These are phyloP conservation scores for Drosophila mojavensis DNA, from an alignment of 1,140 invertebrate species.

Conservation along the genomic window DNA sequence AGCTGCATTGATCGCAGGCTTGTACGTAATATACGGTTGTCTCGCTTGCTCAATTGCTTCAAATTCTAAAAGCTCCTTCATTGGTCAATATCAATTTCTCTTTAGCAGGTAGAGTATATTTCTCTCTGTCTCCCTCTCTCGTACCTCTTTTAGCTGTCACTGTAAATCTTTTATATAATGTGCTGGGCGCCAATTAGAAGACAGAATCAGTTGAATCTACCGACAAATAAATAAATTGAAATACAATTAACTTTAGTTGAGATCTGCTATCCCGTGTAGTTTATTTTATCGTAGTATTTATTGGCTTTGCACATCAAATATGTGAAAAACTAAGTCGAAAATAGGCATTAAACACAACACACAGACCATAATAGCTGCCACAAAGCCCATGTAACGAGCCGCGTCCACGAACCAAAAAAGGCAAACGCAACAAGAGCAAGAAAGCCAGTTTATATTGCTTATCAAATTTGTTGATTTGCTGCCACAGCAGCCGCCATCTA, in stretches of 20 bases:
- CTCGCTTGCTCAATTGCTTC: background rate
- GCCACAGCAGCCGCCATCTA: constrained; percentile 62
- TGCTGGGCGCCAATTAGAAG: too few relatives aligned
- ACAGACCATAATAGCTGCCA: constrained; percentile 26
- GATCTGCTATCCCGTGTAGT: constrained; percentile 6
- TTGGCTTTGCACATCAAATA: constrained; percentile 15
- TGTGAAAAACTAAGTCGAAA: constrained; percentile 19
- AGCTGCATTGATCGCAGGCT: background rate
- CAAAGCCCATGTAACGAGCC: constrained; percentile 73
- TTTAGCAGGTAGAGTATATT: background rate
- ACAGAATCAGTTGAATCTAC: too few relatives aligned
- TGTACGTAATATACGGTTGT: background rate
- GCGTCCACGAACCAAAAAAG: constrained; percentile 6
- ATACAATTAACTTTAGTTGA: constrained; percentile 11
- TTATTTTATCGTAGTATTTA: constrained; percentile 22
- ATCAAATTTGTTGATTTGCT: constrained; percentile 82
- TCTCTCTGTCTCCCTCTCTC: too few relatives aligned
- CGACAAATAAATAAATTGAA: constrained; percentile 5
- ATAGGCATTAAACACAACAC: constrained; percentile 28
- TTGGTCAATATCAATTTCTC: background rate
- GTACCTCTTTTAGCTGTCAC: too few relatives aligned
- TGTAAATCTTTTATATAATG: too few relatives aligned
- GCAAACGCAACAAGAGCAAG: constrained; percentile 13
- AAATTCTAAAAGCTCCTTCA: background rate
- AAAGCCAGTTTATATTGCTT: constrained; percentile 67